These are phyloP conservation scores for Melanogrammus aeglefinus DNA, from an alignment of 2,797 vertebrate species.

Conservation along the genomic window DNA sequence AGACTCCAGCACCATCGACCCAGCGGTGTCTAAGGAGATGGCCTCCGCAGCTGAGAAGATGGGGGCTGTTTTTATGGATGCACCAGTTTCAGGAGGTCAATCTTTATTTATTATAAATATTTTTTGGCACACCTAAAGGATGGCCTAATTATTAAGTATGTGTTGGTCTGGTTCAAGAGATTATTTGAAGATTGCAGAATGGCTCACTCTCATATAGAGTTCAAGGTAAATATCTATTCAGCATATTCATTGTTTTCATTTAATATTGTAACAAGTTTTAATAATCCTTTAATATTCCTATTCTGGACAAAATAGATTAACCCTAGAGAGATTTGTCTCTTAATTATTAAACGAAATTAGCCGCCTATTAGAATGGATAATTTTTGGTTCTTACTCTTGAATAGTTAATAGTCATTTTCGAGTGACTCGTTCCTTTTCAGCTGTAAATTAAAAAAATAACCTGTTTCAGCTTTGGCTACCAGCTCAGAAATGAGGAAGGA, in stretches of 20 bases:
- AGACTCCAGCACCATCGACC: slow-evolving; percentile 98
- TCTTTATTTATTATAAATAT: neutral
- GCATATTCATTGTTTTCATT: neutral
- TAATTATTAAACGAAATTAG: no score
- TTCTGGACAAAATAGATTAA: neutral
- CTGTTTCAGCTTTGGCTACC: no score
- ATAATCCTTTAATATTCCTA: neutral
- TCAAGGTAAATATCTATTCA: neutral
- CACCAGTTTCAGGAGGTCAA: slow-evolving; percentile 96
- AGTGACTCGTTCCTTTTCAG: no score
- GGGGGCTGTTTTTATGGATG: slow-evolving; percentile 98
- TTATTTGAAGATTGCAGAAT: neutral
- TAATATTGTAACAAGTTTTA: neutral
- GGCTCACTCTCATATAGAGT: neutral
- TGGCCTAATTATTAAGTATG: neutral
- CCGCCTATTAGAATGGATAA: no score
- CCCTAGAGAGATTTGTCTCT: no score
- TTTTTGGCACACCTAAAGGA: neutral
- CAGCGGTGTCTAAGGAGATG: slow-evolving; percentile 92
- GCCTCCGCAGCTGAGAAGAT: slow-evolving; percentile 90
- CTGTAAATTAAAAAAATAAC: no score
- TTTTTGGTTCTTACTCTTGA: no score
- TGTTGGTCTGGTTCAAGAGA: neutral
- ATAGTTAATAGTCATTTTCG: no score
- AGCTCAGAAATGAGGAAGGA: no score